Evolutionary conservation across 1,140 invertebrate genomes (phyloP).

Genomic region (Drosophila littoralis): DNA sequence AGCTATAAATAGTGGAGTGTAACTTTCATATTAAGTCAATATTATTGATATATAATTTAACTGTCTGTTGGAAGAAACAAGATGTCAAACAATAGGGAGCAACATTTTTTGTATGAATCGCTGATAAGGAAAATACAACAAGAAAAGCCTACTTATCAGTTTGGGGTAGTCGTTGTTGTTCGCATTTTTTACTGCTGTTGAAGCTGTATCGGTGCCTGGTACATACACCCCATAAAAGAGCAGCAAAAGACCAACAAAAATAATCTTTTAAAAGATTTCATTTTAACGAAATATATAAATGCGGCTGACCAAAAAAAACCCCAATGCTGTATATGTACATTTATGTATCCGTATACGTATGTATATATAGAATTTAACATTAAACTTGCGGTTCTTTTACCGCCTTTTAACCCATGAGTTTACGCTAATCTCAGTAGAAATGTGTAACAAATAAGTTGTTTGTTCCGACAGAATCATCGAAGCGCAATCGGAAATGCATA

Average conservation of each 20-base stretch:
- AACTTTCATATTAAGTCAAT: too few relatives aligned
- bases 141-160: conserved; percentile 28
- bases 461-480: not conserved
- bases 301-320: too few relatives aligned
- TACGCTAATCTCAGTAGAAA: not conserved
- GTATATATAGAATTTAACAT: not conserved
- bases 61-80: too few relatives aligned
- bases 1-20: too few relatives aligned
- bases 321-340: too few relatives aligned
- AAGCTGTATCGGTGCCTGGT: conserved; percentile 36
- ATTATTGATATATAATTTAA: too few relatives aligned
- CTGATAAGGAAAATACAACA: conserved; percentile 28
- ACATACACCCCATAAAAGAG: conserved; percentile 39
- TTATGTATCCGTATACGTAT: too few relatives aligned
- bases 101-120: not conserved
- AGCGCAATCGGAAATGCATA: not conserved
- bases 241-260: not conserved
- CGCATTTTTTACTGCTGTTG: not conserved
- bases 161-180: not conserved
- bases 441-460: not conserved
- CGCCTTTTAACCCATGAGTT: not conserved
- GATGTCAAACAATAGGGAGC: not conserved
- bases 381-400: not conserved
- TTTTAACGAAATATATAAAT: too few relatives aligned
- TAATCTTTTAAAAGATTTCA: not conserved